Conservation (phyloP, 2,797 vertebrate species). For the Melanotaenia parkinsoni region DNA sequence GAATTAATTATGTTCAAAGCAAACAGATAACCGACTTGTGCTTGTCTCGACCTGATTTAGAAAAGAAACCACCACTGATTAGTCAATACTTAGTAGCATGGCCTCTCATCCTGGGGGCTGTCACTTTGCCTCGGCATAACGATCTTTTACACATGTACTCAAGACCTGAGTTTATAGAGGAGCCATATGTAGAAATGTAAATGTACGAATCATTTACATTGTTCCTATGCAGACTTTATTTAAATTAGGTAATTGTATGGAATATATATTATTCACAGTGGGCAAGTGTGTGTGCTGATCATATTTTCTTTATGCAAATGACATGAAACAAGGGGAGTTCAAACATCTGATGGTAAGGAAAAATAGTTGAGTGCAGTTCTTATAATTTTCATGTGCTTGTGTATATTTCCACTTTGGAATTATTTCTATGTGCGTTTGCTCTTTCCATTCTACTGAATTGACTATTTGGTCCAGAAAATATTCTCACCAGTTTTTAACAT, state of each 20-base stretch:
- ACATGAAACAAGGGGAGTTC: not conserved
- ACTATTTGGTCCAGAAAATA: no score
- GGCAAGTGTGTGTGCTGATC: not conserved
- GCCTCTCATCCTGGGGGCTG: constrained; percentile 38
- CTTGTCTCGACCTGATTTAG: constrained; percentile 63
- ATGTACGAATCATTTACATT: not conserved
- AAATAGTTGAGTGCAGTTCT: no score
- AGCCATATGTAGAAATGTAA: not conserved
- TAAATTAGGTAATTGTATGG: not conserved
- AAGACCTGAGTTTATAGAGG: not conserved
- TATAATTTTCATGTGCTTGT: no score
- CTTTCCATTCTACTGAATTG: no score
- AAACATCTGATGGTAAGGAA: no score
- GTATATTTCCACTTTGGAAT: no score
- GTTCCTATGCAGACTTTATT: not conserved
- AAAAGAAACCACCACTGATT: constrained; percentile 48
- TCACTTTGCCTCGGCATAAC: constrained; percentile 16
- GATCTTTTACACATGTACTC: not conserved
- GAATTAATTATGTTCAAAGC: constrained; percentile 55
- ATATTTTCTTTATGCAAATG: not conserved
- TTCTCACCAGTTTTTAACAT: not conserved
- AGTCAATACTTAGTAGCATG: constrained; percentile 41
- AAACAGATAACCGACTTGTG: constrained; percentile 17
- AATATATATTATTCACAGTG: not conserved
- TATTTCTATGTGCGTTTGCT: no score